A percentile compares a stretch with the other conserved stretches of the same genome.
phyloP scores from a whole-genome alignment of 2,113 vertebrate genomes.

The Coryphaenoides rupestris region DNA sequence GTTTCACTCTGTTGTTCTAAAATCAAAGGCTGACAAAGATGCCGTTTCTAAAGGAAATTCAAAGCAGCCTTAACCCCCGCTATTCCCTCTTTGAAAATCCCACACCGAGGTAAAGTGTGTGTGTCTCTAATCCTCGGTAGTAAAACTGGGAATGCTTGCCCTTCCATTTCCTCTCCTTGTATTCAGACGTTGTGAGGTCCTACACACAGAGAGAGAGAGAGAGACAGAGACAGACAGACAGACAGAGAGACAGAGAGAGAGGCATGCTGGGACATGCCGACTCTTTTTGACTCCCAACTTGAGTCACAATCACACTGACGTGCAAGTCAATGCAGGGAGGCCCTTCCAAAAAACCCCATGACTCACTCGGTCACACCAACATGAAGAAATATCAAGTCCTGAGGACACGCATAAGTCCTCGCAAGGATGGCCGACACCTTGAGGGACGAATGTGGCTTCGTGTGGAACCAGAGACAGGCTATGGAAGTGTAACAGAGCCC shows the following conservation, averaged over 20 bases:
- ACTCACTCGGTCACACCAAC: too few relatives aligned
- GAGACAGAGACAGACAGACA: too few relatives aligned
- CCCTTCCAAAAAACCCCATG: too few relatives aligned
- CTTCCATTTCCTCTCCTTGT: slow-evolving; percentile 20
- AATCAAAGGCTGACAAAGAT: slow-evolving; percentile 8
- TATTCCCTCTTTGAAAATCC: slow-evolving; percentile 33
- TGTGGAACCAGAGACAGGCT: too few relatives aligned
- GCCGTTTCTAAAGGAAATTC: slow-evolving; percentile 4
- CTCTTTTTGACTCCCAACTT: too few relatives aligned
- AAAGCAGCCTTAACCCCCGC: slow-evolving; percentile 6
- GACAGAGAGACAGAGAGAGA: too few relatives aligned
- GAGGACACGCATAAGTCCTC: too few relatives aligned
- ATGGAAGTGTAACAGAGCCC: too few relatives aligned
- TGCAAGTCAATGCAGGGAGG: not conserved
- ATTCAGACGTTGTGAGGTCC: slow-evolving; percentile 10
- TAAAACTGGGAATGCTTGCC: slow-evolving; percentile 18
- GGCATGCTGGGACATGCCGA: slow-evolving; percentile 32
- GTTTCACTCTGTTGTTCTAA: not conserved
- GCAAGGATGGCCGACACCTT: too few relatives aligned
- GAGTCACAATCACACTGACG: slow-evolving; percentile 8
- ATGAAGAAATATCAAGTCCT: too few relatives aligned
- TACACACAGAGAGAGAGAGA: too few relatives aligned
- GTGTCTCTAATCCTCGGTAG: slow-evolving; percentile 9
- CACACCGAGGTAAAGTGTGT: slow-evolving; percentile 3
- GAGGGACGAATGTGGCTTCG: too few relatives aligned